These are phyloP conservation scores for Arbacia lixula DNA, from an alignment of 53 echinoderm and acorn worm species.

Conservation along the genomic window DNA sequence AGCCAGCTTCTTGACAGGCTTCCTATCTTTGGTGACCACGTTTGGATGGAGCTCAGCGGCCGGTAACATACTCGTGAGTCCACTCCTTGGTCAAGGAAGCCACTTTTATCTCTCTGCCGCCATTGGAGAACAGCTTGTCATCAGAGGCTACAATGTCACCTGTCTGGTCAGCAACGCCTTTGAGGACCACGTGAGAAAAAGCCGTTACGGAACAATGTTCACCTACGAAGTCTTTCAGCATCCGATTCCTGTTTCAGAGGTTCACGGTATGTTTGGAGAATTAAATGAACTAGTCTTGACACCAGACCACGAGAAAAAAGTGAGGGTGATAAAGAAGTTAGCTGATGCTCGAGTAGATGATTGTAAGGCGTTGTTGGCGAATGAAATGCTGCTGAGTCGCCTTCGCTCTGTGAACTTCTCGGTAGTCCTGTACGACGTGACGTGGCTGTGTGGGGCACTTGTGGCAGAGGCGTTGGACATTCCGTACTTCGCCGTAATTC, in stretches of 20 bases:
- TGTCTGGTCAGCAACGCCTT: slow-evolving; percentile 62
- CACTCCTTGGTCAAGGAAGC: slow-evolving; percentile 55
- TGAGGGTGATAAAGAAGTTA: too few species aligned
- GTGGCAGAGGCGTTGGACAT: slow-evolving; percentile 11
- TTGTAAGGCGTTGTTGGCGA: neutral
- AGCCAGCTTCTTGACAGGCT: too few species aligned
- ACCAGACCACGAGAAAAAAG: too few species aligned
- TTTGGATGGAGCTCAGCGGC: too few species aligned
- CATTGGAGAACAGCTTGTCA: slow-evolving; percentile 59
- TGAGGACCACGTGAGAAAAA: slow-evolving; percentile 38
- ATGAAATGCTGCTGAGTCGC: neutral
- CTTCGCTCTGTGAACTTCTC: slow-evolving; percentile 30
- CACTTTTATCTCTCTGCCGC: slow-evolving; percentile 62
- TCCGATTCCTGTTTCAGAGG: slow-evolving; percentile 13
- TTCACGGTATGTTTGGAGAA: slow-evolving; percentile 43
- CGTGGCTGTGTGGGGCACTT: slow-evolving; percentile 33
- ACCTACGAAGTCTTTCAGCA: slow-evolving; percentile 55
- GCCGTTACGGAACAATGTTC: slow-evolving; percentile 60
- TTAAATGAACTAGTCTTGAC: too few species aligned
- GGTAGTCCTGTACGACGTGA: slow-evolving; percentile 17
- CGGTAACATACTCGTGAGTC: slow-evolving; percentile 5
- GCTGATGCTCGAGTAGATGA: neutral
- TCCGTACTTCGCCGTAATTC: neutral
- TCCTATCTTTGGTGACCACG: too few species aligned
- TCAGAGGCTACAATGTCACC: slow-evolving; percentile 62